phyloP scores from a whole-genome alignment of 2,113 vertebrate genomes.

The Oncorhynchus tshawytscha region DNA sequence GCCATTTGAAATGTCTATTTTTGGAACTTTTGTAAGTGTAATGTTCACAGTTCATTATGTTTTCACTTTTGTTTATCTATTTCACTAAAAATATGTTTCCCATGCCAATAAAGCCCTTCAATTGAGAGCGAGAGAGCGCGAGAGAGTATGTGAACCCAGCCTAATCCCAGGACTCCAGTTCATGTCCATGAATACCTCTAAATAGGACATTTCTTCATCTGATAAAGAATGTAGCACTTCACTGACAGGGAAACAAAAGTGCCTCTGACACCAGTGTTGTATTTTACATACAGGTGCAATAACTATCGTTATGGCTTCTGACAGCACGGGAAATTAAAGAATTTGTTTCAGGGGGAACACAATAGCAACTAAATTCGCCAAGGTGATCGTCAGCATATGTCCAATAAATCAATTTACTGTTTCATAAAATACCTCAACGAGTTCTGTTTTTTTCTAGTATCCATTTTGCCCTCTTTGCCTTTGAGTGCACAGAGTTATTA shows the following conservation, averaged over 20 bases:
- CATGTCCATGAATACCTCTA: background rate
- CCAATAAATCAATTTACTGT: conserved; percentile 17
- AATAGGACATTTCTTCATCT: conserved; percentile 4
- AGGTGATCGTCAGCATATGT: background rate
- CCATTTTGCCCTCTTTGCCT: background rate
- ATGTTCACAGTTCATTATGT: too few relatives aligned
- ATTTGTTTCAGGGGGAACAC: background rate
- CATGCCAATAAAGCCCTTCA: too few relatives aligned
- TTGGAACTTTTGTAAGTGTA: too few relatives aligned
- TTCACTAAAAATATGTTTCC: too few relatives aligned
- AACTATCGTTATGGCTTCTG: conserved; percentile 6
- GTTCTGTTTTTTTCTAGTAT: background rate
- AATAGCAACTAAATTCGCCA: conserved; percentile 9
- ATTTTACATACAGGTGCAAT: conserved; percentile 29
- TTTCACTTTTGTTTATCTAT: too few relatives aligned
- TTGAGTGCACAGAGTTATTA: background rate
- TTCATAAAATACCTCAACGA: background rate
- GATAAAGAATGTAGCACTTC: conserved; percentile 26
- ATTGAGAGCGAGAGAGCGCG: background rate
- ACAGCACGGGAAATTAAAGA: conserved; percentile 17
- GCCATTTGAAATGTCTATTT: too few relatives aligned
- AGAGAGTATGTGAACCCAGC: background rate
- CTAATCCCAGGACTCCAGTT: background rate
- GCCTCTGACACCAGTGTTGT: conserved; percentile 21
- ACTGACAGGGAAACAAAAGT: conserved; percentile 15